Evolutionary conservation across 2,888 invertebrate genomes (phyloP).

Genomic region (Criorhina ranunculi): DNA sequence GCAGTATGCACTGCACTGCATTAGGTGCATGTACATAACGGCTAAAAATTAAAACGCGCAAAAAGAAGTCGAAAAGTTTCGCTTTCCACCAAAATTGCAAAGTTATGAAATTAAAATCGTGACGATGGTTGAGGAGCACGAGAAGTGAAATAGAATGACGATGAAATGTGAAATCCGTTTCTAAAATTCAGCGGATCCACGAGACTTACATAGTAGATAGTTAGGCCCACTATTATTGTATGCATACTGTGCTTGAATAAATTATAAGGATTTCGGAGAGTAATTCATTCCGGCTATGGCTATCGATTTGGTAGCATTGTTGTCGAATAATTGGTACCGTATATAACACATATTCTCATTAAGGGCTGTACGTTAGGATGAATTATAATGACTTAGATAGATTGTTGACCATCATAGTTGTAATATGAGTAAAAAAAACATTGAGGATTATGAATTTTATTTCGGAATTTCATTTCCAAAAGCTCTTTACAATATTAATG

Average conservation of each 20-base stretch:
- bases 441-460: too few species aligned
- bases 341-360: conserved; percentile 4
- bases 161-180: not conserved
- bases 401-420: not conserved
- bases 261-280: conserved; percentile 11
- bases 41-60: not conserved
- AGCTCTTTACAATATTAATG: too few species aligned
- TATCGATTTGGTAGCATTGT: conserved; percentile 19
- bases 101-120: conserved; percentile 33
- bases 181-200: conserved; percentile 12
- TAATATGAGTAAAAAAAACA: not conserved
- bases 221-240: not conserved
- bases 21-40: not conserved
- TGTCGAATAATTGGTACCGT: conserved; percentile 9
- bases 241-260: conserved; percentile 5
- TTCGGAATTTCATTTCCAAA: too few species aligned
- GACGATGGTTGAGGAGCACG: conserved; percentile 11
- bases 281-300: conserved; percentile 16
- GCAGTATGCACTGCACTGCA: not conserved
- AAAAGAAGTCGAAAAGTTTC: not conserved
- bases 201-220: not conserved
- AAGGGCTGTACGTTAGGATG: not conserved
- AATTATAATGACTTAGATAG: conserved; percentile 5
- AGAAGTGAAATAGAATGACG: conserved; percentile 2
- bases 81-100: not conserved